Evolutionary conservation across 2,888 invertebrate species (phyloP).

Genomic region (Hyposoter dolosus): DNA sequence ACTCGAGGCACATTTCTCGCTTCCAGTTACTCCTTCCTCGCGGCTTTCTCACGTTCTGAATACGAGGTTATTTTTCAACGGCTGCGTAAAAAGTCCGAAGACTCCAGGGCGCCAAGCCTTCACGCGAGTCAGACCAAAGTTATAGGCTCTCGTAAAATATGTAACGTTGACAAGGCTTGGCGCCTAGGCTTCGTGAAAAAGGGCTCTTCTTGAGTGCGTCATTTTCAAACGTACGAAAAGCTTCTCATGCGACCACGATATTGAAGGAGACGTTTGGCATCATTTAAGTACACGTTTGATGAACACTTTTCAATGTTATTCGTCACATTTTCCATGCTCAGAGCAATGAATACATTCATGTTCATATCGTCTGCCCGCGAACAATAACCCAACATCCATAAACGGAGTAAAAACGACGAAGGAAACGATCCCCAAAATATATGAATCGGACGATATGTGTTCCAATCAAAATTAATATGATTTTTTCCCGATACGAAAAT

Average conservation of each 20-base stretch:
- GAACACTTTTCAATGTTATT: slow-evolving; percentile 5
- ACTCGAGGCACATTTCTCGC: background rate
- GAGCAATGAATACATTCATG: background rate
- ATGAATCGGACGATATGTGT: background rate
- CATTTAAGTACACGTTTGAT: background rate
- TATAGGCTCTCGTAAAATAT: slow-evolving; percentile 25
- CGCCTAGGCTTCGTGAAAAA: slow-evolving; percentile 5
- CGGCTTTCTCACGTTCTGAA: background rate
- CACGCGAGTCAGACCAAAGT: background rate
- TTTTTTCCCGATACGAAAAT: no score
- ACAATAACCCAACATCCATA: background rate
- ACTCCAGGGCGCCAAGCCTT: slow-evolving; percentile 5
- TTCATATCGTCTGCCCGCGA: background rate
- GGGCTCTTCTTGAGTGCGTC: background rate
- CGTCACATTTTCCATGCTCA: background rate
- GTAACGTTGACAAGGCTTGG: slow-evolving; percentile 16
- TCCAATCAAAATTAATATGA: background rate
- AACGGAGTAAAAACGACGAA: background rate
- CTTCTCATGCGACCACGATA: background rate
- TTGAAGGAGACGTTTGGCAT: background rate
- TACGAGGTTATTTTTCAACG: slow-evolving; percentile 17
- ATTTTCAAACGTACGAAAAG: background rate
- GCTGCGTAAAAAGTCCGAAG: background rate
- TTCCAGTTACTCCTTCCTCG: background rate
- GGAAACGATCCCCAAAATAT: background rate